Base-by-base conservation (phyloP, 2,888 invertebrate genomes). In the Drepanosiphum platanoidis region DNA sequence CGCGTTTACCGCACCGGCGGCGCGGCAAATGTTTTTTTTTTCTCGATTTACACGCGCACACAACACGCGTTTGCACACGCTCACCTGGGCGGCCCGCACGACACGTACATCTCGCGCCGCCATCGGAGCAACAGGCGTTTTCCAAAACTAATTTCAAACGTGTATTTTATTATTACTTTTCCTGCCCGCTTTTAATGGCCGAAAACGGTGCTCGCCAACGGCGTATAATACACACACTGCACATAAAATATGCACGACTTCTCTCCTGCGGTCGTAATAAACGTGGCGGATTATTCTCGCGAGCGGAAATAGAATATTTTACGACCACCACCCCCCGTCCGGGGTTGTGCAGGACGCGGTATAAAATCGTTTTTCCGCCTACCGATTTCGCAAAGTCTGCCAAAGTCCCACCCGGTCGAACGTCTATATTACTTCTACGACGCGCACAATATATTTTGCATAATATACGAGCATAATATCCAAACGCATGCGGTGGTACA, bases 271-370 rank as follows among this genome's bases (percentile, higher is more conserved):
- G 61, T 27, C 27, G 61, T 61, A 61, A 27, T 64, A 64, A 64
- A 27, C 64, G 27, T 18, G 46, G 15, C 0, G 36, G 36, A 58
- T 58, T 58, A 75, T 58, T 34, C 58, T 58, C 58, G n/a, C 15
- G 58, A 58, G 58, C 75, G 75, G 75, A 75, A 75, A 36, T 58
- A 61, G 36, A 75, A 75, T 75, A 75, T 75, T 75, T 75, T 75
- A 75, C 58, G 58, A 27, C 58, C 64, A 27, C 64, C 27, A 64
- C 27, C 27, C 36, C 34, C 5, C 34, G n/a, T 15, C 8, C 58
- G n/a, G 13, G 22, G 46, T 74, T 46, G 22, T 74, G 36, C 58
- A 34, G 22, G 27, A 64, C 13, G 27, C 27, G 7, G 75, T 32
- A 27, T 58, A 27, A 75, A 61, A 75, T 75, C 75, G 58, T 61